These are phyloP conservation scores for Brachionus plicatilis DNA, from an alignment of 1,140 invertebrate genomes.

Conservation along the genomic window DNA sequence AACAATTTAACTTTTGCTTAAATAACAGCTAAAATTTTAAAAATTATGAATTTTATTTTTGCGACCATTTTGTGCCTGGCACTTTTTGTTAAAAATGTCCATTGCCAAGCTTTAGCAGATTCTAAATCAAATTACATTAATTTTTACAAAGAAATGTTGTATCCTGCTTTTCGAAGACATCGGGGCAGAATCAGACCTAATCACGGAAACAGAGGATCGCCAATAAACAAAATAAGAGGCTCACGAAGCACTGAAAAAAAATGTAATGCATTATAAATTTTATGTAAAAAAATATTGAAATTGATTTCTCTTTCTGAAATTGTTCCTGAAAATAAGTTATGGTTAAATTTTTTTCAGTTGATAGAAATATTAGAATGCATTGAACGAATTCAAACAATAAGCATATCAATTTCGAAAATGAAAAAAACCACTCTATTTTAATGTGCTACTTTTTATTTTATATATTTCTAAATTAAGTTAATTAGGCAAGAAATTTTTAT, in stretches of 20 bases:
- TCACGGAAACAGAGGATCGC: not conserved
- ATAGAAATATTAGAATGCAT: too few relatives aligned
- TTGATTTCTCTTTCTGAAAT: not conserved
- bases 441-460: too few relatives aligned
- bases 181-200: not conserved
- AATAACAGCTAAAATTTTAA: not conserved
- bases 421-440: too few relatives aligned
- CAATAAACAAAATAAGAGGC: not conserved
- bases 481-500: not conserved
- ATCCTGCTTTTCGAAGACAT: constrained; percentile 12
- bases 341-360: too few relatives aligned
- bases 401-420: too few relatives aligned
- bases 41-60: not conserved
- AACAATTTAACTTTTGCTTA: not conserved
- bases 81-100: not conserved
- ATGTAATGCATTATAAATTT: not conserved
- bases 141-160: constrained; percentile 26
- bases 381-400: too few relatives aligned
- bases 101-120: not conserved
- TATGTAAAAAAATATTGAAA: not conserved
- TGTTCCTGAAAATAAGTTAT: not conserved
- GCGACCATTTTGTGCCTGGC: not conserved
- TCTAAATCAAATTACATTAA: not conserved
- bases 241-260: not conserved
- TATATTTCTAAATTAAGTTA: not conserved